phyloP scores from a whole-genome alignment of 2,797 vertebrate genomes.

The Lagodon rhomboides region DNA sequence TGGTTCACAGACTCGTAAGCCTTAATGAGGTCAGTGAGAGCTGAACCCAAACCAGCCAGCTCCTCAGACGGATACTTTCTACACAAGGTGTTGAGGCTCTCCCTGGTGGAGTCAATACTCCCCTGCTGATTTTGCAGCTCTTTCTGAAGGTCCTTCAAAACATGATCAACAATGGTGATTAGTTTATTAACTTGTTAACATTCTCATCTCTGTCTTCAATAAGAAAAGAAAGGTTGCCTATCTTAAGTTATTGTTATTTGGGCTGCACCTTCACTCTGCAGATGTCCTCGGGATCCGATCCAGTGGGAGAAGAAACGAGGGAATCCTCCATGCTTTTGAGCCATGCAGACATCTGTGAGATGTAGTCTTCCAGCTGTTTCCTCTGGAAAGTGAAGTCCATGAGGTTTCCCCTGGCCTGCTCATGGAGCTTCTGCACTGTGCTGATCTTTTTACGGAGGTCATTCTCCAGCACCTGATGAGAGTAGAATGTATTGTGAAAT shows the following conservation, averaged over 20 bases:
- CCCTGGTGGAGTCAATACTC: slow-evolving; percentile 89
- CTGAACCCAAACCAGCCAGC: slow-evolving; percentile 89
- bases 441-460: slow-evolving; percentile 92
- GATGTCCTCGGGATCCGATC: slow-evolving; percentile 89
- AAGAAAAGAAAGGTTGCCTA: not conserved
- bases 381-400: slow-evolving; percentile 91
- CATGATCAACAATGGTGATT: not conserved
- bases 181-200: not conserved
- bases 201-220: not conserved
- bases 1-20: slow-evolving; percentile 93
- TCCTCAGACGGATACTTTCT: slow-evolving; percentile 93
- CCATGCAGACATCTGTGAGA: slow-evolving; percentile 89
- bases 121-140: slow-evolving; percentile 93
- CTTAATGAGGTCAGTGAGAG: slow-evolving; percentile 91
- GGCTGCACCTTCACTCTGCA: slow-evolving; percentile 91
- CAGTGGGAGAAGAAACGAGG: slow-evolving; percentile 83
- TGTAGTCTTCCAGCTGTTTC: slow-evolving; percentile 90
- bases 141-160: slow-evolving; percentile 92
- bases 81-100: slow-evolving; percentile 93
- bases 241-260: not conserved
- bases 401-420: slow-evolving; percentile 89
- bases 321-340: slow-evolving; percentile 90
- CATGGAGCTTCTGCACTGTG: slow-evolving; percentile 89
- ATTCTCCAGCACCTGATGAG: slow-evolving; percentile 90
- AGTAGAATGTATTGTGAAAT: slow-evolving; percentile 3